phyloP scores from a whole-genome alignment of 2,797 vertebrate species.

The Craterocephalus amniculus region DNA sequence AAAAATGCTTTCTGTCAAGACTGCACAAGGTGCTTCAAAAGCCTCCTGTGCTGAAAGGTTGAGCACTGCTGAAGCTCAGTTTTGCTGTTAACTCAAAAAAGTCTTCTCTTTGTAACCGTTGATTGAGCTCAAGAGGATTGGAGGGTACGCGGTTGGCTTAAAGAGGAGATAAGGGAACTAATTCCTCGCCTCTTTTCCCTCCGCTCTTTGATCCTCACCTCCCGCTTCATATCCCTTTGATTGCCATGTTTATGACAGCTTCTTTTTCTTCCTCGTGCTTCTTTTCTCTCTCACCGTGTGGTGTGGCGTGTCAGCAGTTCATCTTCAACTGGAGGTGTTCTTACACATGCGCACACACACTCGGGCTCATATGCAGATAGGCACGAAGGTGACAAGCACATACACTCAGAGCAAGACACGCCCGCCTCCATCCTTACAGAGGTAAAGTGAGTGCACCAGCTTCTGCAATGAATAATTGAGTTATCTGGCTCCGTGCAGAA shows the following conservation, averaged over 20 bases:
- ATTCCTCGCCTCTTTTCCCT: conserved; percentile 66
- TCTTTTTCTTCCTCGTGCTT: conserved; percentile 50
- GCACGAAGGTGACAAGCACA: conserved; percentile 1
- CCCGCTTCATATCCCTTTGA: conserved; percentile 65
- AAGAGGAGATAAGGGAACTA: conserved; percentile 68
- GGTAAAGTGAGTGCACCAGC: conserved; percentile 79
- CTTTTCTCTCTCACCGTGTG: conserved; percentile 44
- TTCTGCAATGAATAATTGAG: conserved; percentile 83
- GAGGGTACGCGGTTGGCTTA: conserved; percentile 63
- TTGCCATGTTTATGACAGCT: conserved; percentile 77
- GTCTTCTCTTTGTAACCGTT: conserved; percentile 58
- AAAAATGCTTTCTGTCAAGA: conserved; percentile 28
- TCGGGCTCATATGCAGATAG: conserved; percentile 18
- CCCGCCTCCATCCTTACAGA: conserved; percentile 61
- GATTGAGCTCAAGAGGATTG: conserved; percentile 63
- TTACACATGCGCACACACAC: conserved; percentile 19
- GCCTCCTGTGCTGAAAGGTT: conserved; percentile 35
- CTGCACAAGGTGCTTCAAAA: conserved; percentile 30
- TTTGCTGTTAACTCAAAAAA: conserved; percentile 56
- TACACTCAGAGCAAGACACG: conserved; percentile 47
- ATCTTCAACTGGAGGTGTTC: conserved; percentile 56
- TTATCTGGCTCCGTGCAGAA: conserved; percentile 79
- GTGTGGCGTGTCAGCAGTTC: conserved; percentile 69
- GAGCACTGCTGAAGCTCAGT: conserved; percentile 48
- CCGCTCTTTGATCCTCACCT: conserved; percentile 74